These are phyloP conservation scores for Clinocottus analis DNA, from an alignment of 2,113 vertebrate genomes.

Conservation along the genomic window DNA sequence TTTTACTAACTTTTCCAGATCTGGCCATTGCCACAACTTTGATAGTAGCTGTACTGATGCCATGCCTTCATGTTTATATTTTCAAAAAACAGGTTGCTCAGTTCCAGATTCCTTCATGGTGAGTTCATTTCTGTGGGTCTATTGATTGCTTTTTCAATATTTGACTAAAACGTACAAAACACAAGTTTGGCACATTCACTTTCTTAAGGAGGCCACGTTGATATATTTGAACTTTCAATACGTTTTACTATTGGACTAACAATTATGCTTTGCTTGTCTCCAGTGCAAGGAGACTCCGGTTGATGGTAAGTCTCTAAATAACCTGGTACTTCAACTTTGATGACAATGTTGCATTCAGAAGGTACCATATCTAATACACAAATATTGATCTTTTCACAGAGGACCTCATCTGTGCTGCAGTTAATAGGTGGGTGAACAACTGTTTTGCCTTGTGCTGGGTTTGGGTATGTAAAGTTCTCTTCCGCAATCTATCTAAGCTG, in stretches of 20 bases:
- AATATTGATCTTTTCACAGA: not conserved
- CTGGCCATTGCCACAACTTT: not conserved
- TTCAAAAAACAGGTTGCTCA: conserved; percentile 32
- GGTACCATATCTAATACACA: not conserved
- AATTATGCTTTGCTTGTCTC: not conserved
- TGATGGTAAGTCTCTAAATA: not conserved
- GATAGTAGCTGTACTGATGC: not conserved
- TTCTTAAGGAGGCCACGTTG: not conserved
- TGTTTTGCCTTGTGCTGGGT: not conserved
- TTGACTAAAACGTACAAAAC: not conserved
- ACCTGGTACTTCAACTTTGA: not conserved
- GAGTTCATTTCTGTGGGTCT: not conserved
- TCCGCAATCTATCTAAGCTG: no score
- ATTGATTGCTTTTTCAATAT: not conserved
- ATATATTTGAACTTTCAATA: not conserved
- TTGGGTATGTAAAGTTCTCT: not conserved
- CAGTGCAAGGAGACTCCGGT: not conserved
- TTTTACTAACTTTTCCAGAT: not conserved
- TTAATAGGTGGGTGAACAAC: not conserved
- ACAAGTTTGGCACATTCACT: not conserved
- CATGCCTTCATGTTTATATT: no score
- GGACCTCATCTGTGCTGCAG: not conserved
- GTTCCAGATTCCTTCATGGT: conserved; percentile 11
- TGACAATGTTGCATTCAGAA: not conserved
- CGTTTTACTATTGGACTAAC: not conserved